Percentiles rank a stretch among this genome's conserved stretches.
These are phyloP conservation scores for Zaprionus kolodkinae DNA, from an alignment of 1,140 invertebrate genomes.

Conservation along the genomic window DNA sequence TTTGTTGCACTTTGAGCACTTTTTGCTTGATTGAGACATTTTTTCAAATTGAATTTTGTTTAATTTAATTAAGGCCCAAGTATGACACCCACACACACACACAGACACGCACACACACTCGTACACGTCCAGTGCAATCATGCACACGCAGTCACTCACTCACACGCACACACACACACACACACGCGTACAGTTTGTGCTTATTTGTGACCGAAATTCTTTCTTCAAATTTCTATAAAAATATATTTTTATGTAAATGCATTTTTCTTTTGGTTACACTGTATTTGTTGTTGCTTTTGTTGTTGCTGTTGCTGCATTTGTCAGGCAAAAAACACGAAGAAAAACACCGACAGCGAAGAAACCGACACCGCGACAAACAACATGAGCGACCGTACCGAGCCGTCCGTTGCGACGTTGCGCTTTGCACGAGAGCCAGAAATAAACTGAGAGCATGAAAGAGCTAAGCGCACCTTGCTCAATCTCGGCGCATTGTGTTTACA, in stretches of 20 bases:
- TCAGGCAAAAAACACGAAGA: constrained; percentile 58
- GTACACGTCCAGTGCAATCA: constrained; percentile 3
- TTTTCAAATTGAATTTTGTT: constrained; percentile 39
- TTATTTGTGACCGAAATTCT: constrained; percentile 45
- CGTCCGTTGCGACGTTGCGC: constrained; percentile 72
- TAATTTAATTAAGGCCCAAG: constrained; percentile 53
- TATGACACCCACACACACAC: constrained; percentile 34
- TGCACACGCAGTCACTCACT: constrained; percentile 33
- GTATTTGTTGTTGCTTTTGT: constrained; percentile 25
- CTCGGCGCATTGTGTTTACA: constrained; percentile 64
- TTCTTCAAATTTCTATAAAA: constrained; percentile 32
- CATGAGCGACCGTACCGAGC: constrained; percentile 39
- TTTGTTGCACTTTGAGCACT: constrained; percentile 26
- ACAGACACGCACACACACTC: not conserved
- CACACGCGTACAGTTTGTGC: constrained; percentile 10
- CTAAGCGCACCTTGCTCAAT: constrained; percentile 81
- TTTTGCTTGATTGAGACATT: constrained; percentile 35
- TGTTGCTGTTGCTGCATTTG: constrained; percentile 53
- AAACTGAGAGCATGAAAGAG: constrained; percentile 74
- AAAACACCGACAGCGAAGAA: constrained; percentile 48
- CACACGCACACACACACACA: constrained; percentile 16
- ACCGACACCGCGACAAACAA: constrained; percentile 45
- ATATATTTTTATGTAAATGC: constrained; percentile 45
- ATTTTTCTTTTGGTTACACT: constrained; percentile 39
- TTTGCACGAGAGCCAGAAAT: constrained; percentile 81